Conservation (phyloP, 2,113 vertebrate species). For the Numida meleagris region DNA sequence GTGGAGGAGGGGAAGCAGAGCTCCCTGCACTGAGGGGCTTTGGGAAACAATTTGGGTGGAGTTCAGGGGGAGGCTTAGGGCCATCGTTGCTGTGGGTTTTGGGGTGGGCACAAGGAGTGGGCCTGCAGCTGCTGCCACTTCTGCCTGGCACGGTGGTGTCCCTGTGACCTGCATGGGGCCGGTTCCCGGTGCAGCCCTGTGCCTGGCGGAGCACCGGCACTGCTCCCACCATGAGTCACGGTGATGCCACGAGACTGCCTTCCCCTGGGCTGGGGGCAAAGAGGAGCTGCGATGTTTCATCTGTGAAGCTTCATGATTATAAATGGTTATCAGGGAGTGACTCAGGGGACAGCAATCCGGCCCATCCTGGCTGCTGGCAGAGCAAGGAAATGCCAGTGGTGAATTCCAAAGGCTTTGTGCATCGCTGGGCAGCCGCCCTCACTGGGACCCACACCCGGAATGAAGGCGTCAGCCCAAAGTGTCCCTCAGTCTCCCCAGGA, state of each 20-base stretch:
- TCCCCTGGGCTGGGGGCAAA: accelerated
- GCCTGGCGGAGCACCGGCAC: background rate
- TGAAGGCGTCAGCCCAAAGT: background rate
- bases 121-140: background rate
- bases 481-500: background rate
- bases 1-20: background rate
- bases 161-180: accelerated
- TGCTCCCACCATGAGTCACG: accelerated
- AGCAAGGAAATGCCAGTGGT: background rate
- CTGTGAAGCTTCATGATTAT: background rate
- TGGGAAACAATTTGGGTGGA: background rate
- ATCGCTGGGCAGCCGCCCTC: background rate
- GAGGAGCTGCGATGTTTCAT: accelerated
- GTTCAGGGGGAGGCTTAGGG: background rate
- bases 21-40: background rate
- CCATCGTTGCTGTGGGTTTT: background rate
- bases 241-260: background rate
- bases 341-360: background rate
- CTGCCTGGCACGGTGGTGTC: accelerated
- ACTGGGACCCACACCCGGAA: background rate
- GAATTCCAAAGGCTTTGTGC: background rate
- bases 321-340: background rate
- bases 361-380: background rate
- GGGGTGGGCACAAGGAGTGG: background rate
- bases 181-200: background rate